Base-by-base conservation (phyloP, 2,113 vertebrate species). In the Corythoichthys intestinalis region DNA sequence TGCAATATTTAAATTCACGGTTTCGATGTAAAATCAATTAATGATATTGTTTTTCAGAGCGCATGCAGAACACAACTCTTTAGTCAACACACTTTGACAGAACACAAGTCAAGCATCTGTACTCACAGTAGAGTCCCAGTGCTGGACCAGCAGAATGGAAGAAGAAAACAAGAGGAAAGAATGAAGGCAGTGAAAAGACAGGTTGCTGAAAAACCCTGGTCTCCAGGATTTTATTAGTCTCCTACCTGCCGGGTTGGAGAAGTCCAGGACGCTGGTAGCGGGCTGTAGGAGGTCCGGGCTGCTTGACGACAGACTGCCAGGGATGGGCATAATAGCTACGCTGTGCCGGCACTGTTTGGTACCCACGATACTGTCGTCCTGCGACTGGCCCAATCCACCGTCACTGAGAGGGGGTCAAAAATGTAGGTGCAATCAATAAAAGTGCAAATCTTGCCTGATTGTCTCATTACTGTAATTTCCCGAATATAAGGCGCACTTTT, bases 311-410 rank as follows among this genome's bases (percentile, higher is more conserved):
- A 99, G 93, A 0, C 94, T 94, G 13, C 95, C 94, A 0, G 96
- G 96, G 65, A 98, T 93, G 34, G 97, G 96, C 97, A 98, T 95
- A 80, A 98, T 96, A 71, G 95, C 96, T 84, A 98, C 90, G 75
- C 96, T 98, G 91, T 97, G 96, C 0, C 96, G 85, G 75, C 94
- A 96, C 87, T 98, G 96, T 72, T 95, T 96, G 0, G 96, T 98
- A 1, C 96, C 97, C 73, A 99, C 95, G 1, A 99, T 94, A 87
- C 96, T 99, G 92, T 99, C 97, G 17, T 99, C 97, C 86, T 99
- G 97, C 0, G 96, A 97, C 72, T 98, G 97, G 82, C 93, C 94
- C 83, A 98, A 88, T 1, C 94, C 93, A 1, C 93, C 94, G 4
- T 99, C 96, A 34, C 97, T 99, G 87, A 44, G 91, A 80, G 83